Conservation (phyloP, 2,888 invertebrate genomes). For the Lucinisca nassula region DNA sequence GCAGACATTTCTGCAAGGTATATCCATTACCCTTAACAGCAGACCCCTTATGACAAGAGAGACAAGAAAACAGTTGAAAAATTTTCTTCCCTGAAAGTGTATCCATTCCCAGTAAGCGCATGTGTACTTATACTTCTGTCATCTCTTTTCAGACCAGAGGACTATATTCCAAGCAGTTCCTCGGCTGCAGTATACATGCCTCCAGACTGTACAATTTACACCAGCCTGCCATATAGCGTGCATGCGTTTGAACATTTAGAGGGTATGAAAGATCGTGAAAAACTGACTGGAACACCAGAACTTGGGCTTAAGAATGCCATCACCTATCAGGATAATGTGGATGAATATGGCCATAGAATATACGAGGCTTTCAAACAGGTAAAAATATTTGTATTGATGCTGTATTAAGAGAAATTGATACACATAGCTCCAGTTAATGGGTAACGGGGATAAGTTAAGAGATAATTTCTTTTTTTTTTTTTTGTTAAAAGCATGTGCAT, state of each 20-base stretch:
- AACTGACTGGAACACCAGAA: constrained; percentile 89
- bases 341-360: constrained; percentile 91
- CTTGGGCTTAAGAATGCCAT: constrained; percentile 89
- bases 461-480: too few relatives aligned
- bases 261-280: constrained; percentile 89
- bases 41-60: too few relatives aligned
- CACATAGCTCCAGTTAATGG: too few relatives aligned
- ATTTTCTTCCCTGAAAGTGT: too few relatives aligned
- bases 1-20: too few relatives aligned
- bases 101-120: too few relatives aligned
- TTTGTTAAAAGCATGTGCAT: too few relatives aligned
- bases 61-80: too few relatives aligned
- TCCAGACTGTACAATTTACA: constrained; percentile 91
- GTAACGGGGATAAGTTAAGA: too few relatives aligned
- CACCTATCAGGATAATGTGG: constrained; percentile 86
- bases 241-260: constrained; percentile 91
- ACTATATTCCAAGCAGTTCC: constrained; percentile 84
- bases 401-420: too few relatives aligned
- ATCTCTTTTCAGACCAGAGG: constrained; percentile 83
- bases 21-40: too few relatives aligned
- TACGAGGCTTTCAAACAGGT: constrained; percentile 90
- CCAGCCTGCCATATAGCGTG: constrained; percentile 90
- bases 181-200: constrained; percentile 76
- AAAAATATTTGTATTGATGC: too few relatives aligned
- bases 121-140: background rate